Percentiles rank a stretch among this genome's conserved stretches.
Evolutionary conservation across 2,113 vertebrate species (phyloP).

Genomic region (Engraulis encrasicolus): DNA sequence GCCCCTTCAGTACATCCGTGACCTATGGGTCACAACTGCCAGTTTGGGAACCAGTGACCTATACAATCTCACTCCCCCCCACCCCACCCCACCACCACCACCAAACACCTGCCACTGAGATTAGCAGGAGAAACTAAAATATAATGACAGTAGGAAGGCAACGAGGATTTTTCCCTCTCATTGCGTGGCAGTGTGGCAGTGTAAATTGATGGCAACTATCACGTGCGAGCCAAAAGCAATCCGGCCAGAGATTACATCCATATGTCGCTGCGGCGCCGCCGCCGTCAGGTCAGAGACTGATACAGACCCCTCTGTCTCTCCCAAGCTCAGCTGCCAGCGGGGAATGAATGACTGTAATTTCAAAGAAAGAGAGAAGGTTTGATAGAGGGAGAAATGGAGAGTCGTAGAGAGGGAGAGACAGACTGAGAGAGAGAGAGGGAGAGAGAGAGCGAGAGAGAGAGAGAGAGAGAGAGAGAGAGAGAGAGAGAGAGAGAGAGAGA

Average conservation of each 20-base stretch:
- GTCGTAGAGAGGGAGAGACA: not conserved
- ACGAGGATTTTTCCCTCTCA: slow-evolving; percentile 35
- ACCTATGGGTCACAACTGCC: too few relatives aligned
- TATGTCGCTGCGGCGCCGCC: slow-evolving; percentile 54
- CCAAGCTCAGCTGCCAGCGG: slow-evolving; percentile 37
- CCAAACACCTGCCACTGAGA: not conserved
- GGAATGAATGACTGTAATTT: slow-evolving; percentile 57
- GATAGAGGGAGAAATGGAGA: slow-evolving; percentile 29
- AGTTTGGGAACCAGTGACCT: too few relatives aligned
- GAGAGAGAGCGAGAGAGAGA: not conserved
- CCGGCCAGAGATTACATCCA: slow-evolving; percentile 54
- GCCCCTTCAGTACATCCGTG: too few relatives aligned
- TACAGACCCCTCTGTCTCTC: slow-evolving; percentile 45
- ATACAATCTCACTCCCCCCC: slow-evolving; percentile 1
- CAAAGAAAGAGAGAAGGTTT: slow-evolving; percentile 29
- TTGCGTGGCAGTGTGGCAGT: slow-evolving; percentile 36
- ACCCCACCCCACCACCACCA: too few relatives aligned
- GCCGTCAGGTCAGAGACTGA: slow-evolving; percentile 48
- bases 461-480: not conserved
- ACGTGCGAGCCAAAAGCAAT: slow-evolving; percentile 55
- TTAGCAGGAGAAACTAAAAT: slow-evolving; percentile 40
- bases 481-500: not conserved
- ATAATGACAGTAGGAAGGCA: slow-evolving; percentile 35
- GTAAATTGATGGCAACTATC: slow-evolving; percentile 54
- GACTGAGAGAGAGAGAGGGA: not conserved